Percentiles rank a stretch among this genome's conserved stretches.
phyloP scores from a whole-genome alignment of 2,113 vertebrate genomes.

The Strix aluco region DNA sequence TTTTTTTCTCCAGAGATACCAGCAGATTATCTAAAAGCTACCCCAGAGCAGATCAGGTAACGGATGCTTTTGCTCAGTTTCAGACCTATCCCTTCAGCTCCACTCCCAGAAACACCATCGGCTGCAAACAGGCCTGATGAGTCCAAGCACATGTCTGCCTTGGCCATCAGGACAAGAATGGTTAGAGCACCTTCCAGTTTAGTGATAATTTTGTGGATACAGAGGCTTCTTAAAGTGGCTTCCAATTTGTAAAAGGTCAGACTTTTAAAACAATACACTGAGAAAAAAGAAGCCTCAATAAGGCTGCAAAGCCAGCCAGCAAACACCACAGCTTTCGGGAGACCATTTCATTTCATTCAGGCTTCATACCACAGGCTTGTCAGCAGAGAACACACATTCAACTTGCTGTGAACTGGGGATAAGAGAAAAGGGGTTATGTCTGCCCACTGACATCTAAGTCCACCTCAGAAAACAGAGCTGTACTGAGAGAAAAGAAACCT shows the following conservation, averaged over 20 bases:
- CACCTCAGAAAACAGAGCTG: neutral
- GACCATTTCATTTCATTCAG: neutral
- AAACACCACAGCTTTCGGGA: rapidly evolving
- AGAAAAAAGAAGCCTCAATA: neutral
- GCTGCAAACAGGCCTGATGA: neutral
- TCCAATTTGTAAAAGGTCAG: neutral
- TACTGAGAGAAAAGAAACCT: neutral
- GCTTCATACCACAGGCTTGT: neutral
- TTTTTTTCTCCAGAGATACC: neutral
- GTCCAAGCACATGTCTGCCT: rapidly evolving
- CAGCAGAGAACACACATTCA: neutral
- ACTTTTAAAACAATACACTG: neutral
- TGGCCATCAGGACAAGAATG: rapidly evolving
- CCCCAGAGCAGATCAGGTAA: neutral
- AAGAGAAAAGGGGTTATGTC: neutral
- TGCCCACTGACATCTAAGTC: neutral
- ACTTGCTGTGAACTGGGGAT: neutral
- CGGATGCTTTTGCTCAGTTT: neutral
- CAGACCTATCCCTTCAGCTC: neutral
- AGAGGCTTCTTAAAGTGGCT: neutral
- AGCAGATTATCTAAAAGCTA: neutral
- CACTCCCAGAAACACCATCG: neutral
- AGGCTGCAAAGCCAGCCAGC: neutral
- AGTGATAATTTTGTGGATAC: neutral
- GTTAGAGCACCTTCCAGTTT: neutral